These are phyloP conservation scores for Morpho helenor DNA, from an alignment of 2,888 invertebrate species.

Conservation along the genomic window DNA sequence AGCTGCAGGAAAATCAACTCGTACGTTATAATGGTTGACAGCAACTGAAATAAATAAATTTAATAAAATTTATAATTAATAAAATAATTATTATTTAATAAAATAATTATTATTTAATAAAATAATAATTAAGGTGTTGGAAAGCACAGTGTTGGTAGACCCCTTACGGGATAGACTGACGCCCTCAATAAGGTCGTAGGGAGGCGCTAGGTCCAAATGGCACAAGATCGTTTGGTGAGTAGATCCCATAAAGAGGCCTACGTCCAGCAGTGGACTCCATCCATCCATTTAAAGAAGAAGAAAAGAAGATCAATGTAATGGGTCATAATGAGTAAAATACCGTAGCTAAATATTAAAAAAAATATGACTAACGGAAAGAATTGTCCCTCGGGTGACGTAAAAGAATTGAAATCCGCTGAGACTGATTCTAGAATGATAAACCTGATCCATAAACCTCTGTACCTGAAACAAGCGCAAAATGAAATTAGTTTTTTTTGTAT, in stretches of 20 bases:
- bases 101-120: not conserved
- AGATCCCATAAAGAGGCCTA: too few relatives aligned
- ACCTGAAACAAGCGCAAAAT: conserved; percentile 47
- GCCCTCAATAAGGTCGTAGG: too few relatives aligned
- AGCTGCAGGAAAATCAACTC: conserved; percentile 22
- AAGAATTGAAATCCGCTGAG: conserved; percentile 74
- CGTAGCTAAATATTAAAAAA: not conserved
- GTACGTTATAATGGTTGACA: conserved; percentile 24
- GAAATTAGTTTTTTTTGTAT: too few relatives aligned
- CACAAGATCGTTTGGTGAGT: too few relatives aligned
- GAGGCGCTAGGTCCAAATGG: too few relatives aligned
- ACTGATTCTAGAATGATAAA: conserved; percentile 74
- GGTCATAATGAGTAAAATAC: too few relatives aligned
- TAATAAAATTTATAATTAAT: not conserved
- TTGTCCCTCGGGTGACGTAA: conserved; percentile 63
- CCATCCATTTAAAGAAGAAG: too few relatives aligned
- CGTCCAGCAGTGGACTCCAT: too few relatives aligned
- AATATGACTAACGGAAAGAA: conserved; percentile 58
- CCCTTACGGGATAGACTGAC: too few relatives aligned
- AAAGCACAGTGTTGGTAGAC: not conserved
- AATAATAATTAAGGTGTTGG: not conserved
- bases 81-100: not conserved
- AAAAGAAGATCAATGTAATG: too few relatives aligned
- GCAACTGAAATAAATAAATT: conserved; percentile 18
- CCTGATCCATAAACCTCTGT: conserved; percentile 61